These are phyloP conservation scores for Drosophila santomea DNA, from an alignment of 1,140 invertebrate genomes.

Conservation along the genomic window DNA sequence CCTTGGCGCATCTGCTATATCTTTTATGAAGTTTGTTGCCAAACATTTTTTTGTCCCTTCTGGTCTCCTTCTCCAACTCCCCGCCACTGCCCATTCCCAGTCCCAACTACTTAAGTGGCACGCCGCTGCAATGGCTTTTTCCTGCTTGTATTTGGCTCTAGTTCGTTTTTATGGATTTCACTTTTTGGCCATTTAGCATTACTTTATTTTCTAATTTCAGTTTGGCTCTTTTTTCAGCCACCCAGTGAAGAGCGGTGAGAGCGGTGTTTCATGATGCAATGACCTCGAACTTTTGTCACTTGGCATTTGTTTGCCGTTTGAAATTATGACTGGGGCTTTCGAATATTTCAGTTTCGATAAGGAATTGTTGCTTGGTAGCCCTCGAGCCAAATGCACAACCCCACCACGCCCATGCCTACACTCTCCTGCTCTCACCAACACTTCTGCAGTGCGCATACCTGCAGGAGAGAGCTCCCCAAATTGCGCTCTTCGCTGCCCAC, in stretches of 20 bases:
- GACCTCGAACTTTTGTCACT: slow-evolving; percentile 70
- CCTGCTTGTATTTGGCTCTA: not conserved
- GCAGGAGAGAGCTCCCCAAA: slow-evolving; percentile 3
- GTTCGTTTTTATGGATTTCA: slow-evolving; percentile 55
- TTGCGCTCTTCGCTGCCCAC: slow-evolving; percentile 25
- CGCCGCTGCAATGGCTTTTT: slow-evolving; percentile 12
- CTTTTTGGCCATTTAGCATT: slow-evolving; percentile 63
- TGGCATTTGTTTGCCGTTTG: not conserved
- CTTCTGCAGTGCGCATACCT: slow-evolving; percentile 9
- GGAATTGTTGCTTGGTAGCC: not conserved
- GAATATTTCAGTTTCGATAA: slow-evolving; percentile 8
- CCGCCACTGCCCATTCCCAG: not conserved
- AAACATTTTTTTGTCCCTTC: not conserved
- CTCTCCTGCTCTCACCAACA: slow-evolving; percentile 30
- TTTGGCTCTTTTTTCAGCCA: slow-evolving; percentile 3
- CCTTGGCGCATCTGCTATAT: not conserved
- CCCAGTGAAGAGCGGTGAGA: slow-evolving; percentile 4
- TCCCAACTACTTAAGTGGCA: not conserved
- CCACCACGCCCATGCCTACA: slow-evolving; percentile 21
- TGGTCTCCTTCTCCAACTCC: not conserved
- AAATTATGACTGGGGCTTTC: slow-evolving; percentile 21
- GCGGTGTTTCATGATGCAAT: slow-evolving; percentile 48
- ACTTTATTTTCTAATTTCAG: slow-evolving; percentile 61
- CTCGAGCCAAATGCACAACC: not conserved
- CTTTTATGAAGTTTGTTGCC: not conserved